These are phyloP conservation scores for Gallinago undulata DNA, from an alignment of 2,113 vertebrate genomes.

Conservation along the genomic window DNA sequence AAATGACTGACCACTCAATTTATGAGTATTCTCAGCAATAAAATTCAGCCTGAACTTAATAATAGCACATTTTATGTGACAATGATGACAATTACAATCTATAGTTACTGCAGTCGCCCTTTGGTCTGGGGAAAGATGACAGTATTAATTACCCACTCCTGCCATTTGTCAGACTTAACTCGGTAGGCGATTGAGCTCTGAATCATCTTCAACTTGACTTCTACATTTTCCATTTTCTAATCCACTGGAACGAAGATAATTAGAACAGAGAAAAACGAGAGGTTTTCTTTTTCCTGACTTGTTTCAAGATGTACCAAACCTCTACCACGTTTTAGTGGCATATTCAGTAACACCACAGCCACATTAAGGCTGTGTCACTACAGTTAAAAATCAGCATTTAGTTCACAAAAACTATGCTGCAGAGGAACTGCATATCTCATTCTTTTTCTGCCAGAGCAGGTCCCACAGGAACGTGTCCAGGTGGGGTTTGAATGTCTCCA, in stretches of 20 bases:
- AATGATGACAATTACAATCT: slow-evolving; percentile 90
- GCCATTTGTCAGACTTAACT: slow-evolving; percentile 86
- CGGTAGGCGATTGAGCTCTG: slow-evolving; percentile 79
- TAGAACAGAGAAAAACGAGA: slow-evolving; percentile 78
- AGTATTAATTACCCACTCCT: slow-evolving; percentile 83
- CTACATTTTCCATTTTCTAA: slow-evolving; percentile 84
- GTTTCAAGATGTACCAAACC: slow-evolving; percentile 28
- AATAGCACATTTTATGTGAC: slow-evolving; percentile 90
- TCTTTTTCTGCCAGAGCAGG: background rate
- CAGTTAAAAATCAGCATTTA: slow-evolving; percentile 35
- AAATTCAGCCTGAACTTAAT: slow-evolving; percentile 88
- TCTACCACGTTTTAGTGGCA: background rate
- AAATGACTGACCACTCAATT: slow-evolving; percentile 88
- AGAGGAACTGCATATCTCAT: slow-evolving; percentile 5
- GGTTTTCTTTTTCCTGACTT: slow-evolving; percentile 33
- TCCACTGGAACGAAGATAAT: slow-evolving; percentile 82
- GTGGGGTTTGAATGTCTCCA: too few species aligned
- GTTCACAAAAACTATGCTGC: background rate
- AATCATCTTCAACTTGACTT: slow-evolving; percentile 77
- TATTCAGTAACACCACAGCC: slow-evolving; percentile 5
- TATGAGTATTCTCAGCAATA: slow-evolving; percentile 84
- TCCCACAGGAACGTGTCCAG: too few species aligned
- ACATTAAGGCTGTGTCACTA: slow-evolving; percentile 17
- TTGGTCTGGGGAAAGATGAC: slow-evolving; percentile 79
- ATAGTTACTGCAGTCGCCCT: slow-evolving; percentile 79